phyloP scores from a whole-genome alignment of 2,888 invertebrate species.

The Fabriciana adippe region DNA sequence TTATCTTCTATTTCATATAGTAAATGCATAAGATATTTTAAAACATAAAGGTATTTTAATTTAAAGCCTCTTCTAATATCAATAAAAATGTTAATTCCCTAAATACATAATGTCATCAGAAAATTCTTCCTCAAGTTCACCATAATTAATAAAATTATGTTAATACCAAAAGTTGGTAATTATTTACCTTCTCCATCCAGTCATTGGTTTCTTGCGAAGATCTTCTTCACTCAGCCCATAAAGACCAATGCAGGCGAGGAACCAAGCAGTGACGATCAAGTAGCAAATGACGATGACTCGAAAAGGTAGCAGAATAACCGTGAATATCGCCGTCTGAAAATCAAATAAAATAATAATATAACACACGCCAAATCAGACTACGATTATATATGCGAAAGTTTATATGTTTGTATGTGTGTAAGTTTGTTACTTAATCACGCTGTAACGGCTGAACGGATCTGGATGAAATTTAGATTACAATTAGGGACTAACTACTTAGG shows the following conservation, averaged over 20 bases:
- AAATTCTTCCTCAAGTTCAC: not conserved
- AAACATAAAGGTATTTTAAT: too few relatives aligned
- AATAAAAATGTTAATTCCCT: too few relatives aligned
- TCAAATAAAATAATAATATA: slow-evolving; percentile 43
- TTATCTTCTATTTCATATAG: too few relatives aligned
- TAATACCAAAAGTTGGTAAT: not conserved
- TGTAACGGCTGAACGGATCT: too few relatives aligned
- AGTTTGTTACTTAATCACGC: too few relatives aligned
- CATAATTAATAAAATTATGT: not conserved
- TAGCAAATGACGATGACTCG: slow-evolving; percentile 89
- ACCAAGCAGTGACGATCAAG: slow-evolving; percentile 91
- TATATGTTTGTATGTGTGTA: too few relatives aligned
- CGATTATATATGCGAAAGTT: too few relatives aligned
- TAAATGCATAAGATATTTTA: too few relatives aligned
- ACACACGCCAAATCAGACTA: not conserved
- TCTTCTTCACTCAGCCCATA: slow-evolving; percentile 91
- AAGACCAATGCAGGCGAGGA: slow-evolving; percentile 91
- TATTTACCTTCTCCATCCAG: slow-evolving; percentile 94
- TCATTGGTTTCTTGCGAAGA: slow-evolving; percentile 88
- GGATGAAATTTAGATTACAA: too few relatives aligned
- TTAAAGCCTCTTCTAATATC: too few relatives aligned
- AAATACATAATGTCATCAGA: too few relatives aligned
- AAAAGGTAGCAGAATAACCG: slow-evolving; percentile 91
- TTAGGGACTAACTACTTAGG: too few relatives aligned
- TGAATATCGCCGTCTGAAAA: slow-evolving; percentile 92